Evolutionary conservation across 1,140 invertebrate genomes (phyloP).

Genomic region (Trinorchestia longiramus): DNA sequence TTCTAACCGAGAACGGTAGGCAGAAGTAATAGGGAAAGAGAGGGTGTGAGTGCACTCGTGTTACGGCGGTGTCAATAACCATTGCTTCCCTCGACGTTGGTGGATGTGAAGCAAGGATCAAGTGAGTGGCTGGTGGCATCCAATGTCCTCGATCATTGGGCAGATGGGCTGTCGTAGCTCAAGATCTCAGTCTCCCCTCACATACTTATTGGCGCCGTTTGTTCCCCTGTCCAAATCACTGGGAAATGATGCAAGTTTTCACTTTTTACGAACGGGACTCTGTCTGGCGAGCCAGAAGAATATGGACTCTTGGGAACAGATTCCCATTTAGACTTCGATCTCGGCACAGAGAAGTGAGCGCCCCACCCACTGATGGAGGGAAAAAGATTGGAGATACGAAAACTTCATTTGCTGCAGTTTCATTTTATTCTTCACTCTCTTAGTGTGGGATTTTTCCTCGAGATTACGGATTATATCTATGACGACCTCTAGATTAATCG

Average conservation of each 20-base stretch:
- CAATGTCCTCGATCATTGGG: conserved; percentile 37
- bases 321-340: conserved; percentile 51
- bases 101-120: background rate
- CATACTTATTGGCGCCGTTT: conserved; percentile 45
- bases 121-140: conserved; percentile 18
- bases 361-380: background rate
- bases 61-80: background rate
- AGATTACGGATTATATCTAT: background rate
- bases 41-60: background rate
- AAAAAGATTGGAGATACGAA: background rate
- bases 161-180: conserved; percentile 27
- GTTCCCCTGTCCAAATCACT: conserved; percentile 43
- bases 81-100: background rate
- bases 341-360: background rate
- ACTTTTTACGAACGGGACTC: conserved; percentile 29
- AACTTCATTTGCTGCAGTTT: background rate
- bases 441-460: background rate
- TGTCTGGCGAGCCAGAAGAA: conserved; percentile 39
- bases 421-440: background rate
- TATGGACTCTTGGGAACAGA: conserved; percentile 51
- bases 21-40: background rate
- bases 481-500: background rate
- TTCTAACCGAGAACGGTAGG: background rate
- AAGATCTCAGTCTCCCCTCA: conserved; percentile 17
- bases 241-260: conserved; percentile 48